Conservation (phyloP, 2,888 invertebrate species). For the Drosophila kanekoi region DNA sequence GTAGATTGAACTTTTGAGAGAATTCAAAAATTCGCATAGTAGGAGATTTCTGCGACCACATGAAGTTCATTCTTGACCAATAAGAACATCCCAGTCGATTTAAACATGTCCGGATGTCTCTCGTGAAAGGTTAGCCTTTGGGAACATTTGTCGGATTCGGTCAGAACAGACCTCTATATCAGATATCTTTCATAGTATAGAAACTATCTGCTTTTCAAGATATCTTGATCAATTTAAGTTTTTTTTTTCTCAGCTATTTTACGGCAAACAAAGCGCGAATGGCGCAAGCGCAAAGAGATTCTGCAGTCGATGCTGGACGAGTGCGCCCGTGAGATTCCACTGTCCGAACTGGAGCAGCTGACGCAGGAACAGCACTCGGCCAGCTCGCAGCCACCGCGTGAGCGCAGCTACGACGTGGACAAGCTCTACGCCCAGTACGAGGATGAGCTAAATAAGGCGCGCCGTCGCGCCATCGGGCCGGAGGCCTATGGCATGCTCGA, state of each 20-base stretch:
- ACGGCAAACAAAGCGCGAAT: slow-evolving; percentile 84
- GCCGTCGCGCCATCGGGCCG: slow-evolving; percentile 81
- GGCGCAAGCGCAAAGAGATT: slow-evolving; percentile 85
- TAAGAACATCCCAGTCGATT: no score
- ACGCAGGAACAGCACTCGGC: slow-evolving; percentile 74
- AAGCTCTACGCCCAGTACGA: slow-evolving; percentile 85
- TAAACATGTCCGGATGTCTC: no score
- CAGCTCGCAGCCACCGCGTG: slow-evolving; percentile 68
- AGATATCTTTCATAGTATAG: no score
- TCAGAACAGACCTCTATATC: no score
- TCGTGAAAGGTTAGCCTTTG: no score
- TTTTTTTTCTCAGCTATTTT: slow-evolving; percentile 73
- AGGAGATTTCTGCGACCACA: no score
- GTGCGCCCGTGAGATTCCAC: slow-evolving; percentile 77
- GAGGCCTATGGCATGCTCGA: slow-evolving; percentile 84
- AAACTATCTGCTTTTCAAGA: no score
- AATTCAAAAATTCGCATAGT: no score
- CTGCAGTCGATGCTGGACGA: slow-evolving; percentile 83
- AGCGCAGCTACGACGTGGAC: slow-evolving; percentile 83
- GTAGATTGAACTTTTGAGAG: no score
- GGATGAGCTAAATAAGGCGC: slow-evolving; percentile 82
- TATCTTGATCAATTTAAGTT: no score
- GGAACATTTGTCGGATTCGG: no score
- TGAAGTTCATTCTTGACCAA: no score
- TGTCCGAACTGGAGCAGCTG: slow-evolving; percentile 69